phyloP scores from a whole-genome alignment of 2,888 invertebrate genomes.

The Lycophotia porphyrea region DNA sequence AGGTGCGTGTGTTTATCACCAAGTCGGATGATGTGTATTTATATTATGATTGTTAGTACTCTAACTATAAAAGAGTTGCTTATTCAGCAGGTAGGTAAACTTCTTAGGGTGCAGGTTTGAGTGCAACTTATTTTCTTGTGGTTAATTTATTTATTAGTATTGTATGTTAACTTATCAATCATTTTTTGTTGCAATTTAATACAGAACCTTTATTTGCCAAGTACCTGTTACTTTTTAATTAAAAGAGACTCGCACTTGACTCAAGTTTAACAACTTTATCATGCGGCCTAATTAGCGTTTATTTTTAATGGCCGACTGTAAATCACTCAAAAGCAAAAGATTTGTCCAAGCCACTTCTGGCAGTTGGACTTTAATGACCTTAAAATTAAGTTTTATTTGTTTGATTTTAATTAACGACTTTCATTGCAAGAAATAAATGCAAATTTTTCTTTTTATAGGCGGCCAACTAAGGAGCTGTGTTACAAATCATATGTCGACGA shows the following conservation, averaged over 20 bases:
- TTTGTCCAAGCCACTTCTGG: constrained; percentile 15
- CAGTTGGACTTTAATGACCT: constrained; percentile 29
- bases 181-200: background rate
- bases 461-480: constrained; percentile 30
- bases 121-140: background rate
- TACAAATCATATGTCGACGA: constrained; percentile 32
- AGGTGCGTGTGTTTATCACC: background rate
- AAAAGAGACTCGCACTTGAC: background rate
- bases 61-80: background rate
- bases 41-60: background rate
- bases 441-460: constrained; percentile 33
- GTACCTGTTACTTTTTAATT: background rate
- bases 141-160: background rate
- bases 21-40: background rate
- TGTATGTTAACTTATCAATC: background rate
- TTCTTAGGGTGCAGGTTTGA: background rate
- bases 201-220: constrained; percentile 1
- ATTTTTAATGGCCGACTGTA: constrained; percentile 38
- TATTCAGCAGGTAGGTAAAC: background rate
- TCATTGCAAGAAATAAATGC: constrained; percentile 32
- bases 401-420: constrained; percentile 54
- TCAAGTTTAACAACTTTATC: constrained; percentile 20
- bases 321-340: constrained; percentile 45
- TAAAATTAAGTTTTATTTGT: constrained; percentile 33
- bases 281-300: constrained; percentile 33